Percentiles rank a stretch among this genome's conserved stretches.
phyloP scores from a whole-genome alignment of 2,888 invertebrate genomes.

The Cylindroiulus punctatus region DNA sequence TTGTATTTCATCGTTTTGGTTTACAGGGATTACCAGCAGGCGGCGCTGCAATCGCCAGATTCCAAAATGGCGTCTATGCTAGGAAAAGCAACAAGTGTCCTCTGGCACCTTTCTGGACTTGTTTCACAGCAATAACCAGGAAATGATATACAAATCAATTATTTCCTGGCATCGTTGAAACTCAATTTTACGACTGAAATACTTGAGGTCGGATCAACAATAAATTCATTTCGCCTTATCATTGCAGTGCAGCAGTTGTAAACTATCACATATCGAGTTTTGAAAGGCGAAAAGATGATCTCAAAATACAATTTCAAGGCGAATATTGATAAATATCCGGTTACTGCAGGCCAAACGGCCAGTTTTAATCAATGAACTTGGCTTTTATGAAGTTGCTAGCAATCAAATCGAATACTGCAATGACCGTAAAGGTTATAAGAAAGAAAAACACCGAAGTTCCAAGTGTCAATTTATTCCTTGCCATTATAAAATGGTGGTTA shows the following conservation, averaged over 20 bases:
- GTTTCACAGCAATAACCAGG: neutral
- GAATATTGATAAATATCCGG: neutral
- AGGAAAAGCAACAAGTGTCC: too few relatives aligned
- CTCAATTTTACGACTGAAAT: neutral
- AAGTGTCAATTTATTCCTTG: too few relatives aligned
- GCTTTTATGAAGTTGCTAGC: neutral
- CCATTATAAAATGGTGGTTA: too few relatives aligned
- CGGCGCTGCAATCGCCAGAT: too few relatives aligned
- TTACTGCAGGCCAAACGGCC: neutral
- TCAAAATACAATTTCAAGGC: conserved; percentile 4
- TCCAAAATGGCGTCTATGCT: too few relatives aligned
- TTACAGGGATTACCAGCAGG: too few relatives aligned
- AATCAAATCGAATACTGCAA: neutral
- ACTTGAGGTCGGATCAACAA: neutral
- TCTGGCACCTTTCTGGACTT: too few relatives aligned
- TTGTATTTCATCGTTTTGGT: too few relatives aligned
- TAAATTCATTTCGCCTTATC: neutral
- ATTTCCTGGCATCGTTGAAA: neutral
- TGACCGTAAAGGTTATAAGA: too few relatives aligned
- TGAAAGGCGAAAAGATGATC: neutral
- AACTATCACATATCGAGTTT: neutral
- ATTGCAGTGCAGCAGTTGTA: neutral
- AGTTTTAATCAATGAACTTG: neutral
- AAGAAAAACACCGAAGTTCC: too few relatives aligned
- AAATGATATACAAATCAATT: neutral